phyloP scores from a whole-genome alignment of 2,888 invertebrate genomes.

The Pasiphila rectangulata region DNA sequence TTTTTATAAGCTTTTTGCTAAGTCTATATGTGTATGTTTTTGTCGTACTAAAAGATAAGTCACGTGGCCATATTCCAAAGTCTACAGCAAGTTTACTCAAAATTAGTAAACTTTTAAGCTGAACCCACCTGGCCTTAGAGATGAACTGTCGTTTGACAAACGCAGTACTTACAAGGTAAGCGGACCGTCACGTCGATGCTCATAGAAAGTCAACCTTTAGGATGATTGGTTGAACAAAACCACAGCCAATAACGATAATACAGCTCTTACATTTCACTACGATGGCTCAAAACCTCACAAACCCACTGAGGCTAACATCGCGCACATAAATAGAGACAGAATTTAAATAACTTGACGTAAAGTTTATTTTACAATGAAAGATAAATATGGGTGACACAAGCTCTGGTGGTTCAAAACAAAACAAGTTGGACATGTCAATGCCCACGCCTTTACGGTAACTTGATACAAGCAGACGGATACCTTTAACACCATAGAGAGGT shows the following conservation, averaged over 20 bases:
- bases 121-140: slow-evolving; percentile 22
- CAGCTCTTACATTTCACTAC: slow-evolving; percentile 1
- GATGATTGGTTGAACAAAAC: slow-evolving; percentile 64
- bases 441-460: slow-evolving; percentile 80
- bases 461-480: slow-evolving; percentile 75
- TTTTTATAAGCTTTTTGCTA: too few relatives aligned
- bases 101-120: neutral
- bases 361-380: slow-evolving; percentile 5
- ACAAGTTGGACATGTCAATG: slow-evolving; percentile 78
- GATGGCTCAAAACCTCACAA: neutral
- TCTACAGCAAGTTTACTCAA: too few relatives aligned
- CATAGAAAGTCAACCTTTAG: slow-evolving; percentile 75
- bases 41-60: too few relatives aligned
- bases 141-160: slow-evolving; percentile 62
- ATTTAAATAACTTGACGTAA: neutral
- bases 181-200: slow-evolving; percentile 70
- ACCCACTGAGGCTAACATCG: neutral
- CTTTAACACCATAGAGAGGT: slow-evolving; percentile 73
- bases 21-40: too few relatives aligned
- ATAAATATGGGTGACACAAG: slow-evolving; percentile 2
- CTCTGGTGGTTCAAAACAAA: slow-evolving; percentile 71
- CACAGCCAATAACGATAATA: slow-evolving; percentile 9
- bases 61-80: too few relatives aligned
- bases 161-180: slow-evolving; percentile 62
- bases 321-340: neutral